Evolutionary conservation across 1,140 invertebrate genomes (phyloP), one percentile per base, ranked within the genome.

Genomic region (Aphidius gifuensis): DNA sequence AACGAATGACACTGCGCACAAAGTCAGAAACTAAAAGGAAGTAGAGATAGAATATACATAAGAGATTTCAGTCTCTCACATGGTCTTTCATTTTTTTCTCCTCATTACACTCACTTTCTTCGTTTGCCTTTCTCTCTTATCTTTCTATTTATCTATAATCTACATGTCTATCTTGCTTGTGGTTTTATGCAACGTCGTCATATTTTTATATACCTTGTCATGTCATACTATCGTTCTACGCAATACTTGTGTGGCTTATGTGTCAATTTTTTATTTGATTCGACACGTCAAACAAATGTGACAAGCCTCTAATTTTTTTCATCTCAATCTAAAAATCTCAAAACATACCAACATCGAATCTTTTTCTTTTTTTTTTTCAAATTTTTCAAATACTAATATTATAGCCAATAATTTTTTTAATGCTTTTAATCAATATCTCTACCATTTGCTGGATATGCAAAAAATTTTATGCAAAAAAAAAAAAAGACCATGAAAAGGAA

Each of bases 181-280:
- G 23, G 23, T 32, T 32, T 32, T 4, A 32, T 32, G 23, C 23
- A 32, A 32, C 23, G 1, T 32, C 23, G 23, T 32, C 23, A 32
- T 32, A 32, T 32, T 32, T 4, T 32, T 32, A 32, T 32, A 32
- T 32, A 32, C 23, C 23, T 32, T 32, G 23, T 32, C 23, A 60
- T 51, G 58, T 61, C 53, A 58, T 58, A 61, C 47, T 64, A 53
- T 48, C 50, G 60, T 64, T 38, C 47, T 32, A 47, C 38, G 39
- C 42, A 45, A 3, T 50, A 9, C 32, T 4, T 7, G 5, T 16
- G 49, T 32, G 4, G 21, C 43, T 42, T 55, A 55, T 56, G 62
- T 66, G 60, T 68, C 66, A 64, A 59, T 66, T 71, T 71, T 69
- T 63, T 69, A 59, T 71, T 69, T 69, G 59, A 64, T 66, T 62